Evolutionary conservation across 2,888 invertebrate species (phyloP), one percentile per base, ranked within the genome.

Genomic region (Emmelina monodactyla): DNA sequence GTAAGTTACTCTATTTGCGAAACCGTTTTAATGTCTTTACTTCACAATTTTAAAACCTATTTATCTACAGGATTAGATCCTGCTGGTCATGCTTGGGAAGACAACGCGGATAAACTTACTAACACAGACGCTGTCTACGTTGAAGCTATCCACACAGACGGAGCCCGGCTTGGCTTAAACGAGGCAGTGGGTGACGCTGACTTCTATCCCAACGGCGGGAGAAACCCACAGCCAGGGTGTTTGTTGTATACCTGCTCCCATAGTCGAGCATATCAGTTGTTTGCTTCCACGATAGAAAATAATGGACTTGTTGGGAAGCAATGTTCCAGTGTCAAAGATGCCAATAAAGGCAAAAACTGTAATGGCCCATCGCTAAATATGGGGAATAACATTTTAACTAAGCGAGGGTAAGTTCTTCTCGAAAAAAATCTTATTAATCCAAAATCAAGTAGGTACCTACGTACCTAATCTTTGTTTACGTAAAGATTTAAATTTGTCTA

Each of bases 181-280:
- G 50, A 62, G 33, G 50, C 53, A 1, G 56, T 66, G 15, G 64
- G 53, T 5, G 28, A 69, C 30, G 54, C 58, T 7, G 66, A 75
- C 47, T 78, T 75, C 50, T 79, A 73, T 45, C 70, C 71, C 3
- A 76, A 76, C 41, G 73, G 72, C 1, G 75, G 71, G 29, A 56
- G 55, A 4, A 54, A 57, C 42, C 54, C 57, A 2, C 73, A 75
- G 42, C 73, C 75, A 1, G 72, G 73, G 2, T 78, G 75, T 41
- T 42, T 40, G 37, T n/a, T 51, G 28, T 62, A 55, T 40, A 53
- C 53, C 2, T 76, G 76, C 47, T 67, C 69, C 1, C 75, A 76
- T 44, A 41, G 62, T 14, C 60, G 72, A 2, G 55, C 65, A 0
- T 48, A 47, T 9, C 48, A 65, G 14, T 38, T 69, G 0, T 67